Conservation (phyloP, 2,888 invertebrate genomes). For the Prosopocoilus inquinatus region DNA sequence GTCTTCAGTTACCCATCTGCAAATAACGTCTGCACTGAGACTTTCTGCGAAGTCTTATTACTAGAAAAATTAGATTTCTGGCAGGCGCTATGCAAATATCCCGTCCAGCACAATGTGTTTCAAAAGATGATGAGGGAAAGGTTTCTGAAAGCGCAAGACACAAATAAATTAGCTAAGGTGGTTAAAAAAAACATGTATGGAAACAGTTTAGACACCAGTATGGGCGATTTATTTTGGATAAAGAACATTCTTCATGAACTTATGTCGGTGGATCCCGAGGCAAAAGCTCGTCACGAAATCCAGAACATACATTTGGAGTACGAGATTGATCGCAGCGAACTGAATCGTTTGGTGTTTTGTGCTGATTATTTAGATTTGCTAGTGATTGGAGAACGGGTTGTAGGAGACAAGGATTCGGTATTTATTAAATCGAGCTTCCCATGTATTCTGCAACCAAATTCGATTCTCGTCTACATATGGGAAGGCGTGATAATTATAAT, state of each 20-base stretch:
- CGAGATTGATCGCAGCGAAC: conserved; percentile 16
- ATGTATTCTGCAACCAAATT: conserved; percentile 23
- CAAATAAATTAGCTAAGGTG: conserved; percentile 4
- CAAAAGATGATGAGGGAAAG: conserved; percentile 4
- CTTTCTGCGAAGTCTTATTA: conserved; percentile 13
- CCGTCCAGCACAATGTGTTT: background rate
- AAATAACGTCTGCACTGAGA: conserved; percentile 13
- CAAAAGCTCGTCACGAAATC: conserved; percentile 15
- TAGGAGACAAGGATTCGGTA: conserved; percentile 22
- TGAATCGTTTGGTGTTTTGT: conserved; percentile 18
- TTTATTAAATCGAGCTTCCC: conserved; percentile 25
- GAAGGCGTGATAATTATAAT: conserved; percentile 13
- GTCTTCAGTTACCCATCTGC: conserved; percentile 8
- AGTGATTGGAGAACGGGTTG: conserved; percentile 23
- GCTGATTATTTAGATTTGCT: conserved; percentile 23
- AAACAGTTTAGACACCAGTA: conserved; percentile 2
- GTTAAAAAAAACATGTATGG: background rate
- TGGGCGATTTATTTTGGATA: conserved; percentile 23
- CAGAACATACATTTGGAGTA: conserved; percentile 25
- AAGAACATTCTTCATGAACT: conserved; percentile 24
- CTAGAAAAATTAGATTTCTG: conserved; percentile 12
- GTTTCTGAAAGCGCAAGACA: background rate
- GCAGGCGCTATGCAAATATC: background rate
- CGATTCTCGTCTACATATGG: conserved; percentile 17
- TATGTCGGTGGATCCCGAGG: conserved; percentile 22